These are phyloP conservation scores for Epinotia brunnichana DNA, from an alignment of 2,888 invertebrate species.

Conservation along the genomic window DNA sequence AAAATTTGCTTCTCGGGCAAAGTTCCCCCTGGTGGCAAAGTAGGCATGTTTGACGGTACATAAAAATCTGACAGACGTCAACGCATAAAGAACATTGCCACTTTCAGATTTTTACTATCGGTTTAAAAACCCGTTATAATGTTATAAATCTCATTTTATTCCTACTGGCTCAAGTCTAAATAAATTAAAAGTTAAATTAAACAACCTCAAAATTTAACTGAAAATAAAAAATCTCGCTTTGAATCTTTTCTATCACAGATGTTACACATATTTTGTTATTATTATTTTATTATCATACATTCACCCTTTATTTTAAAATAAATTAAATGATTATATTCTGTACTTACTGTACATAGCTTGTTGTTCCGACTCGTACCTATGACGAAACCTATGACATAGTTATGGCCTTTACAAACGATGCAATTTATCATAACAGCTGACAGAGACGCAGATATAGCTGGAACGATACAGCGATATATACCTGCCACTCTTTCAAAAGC, in stretches of 20 bases:
- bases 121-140: slow-evolving; percentile 13
- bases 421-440: no score
- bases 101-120: background rate
- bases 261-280: slow-evolving; percentile 38
- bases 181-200: slow-evolving; percentile 21
- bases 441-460: no score
- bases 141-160: slow-evolving; percentile 25
- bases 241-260: slow-evolving; percentile 43
- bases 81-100: background rate
- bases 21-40: no score
- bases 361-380: background rate
- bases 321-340: slow-evolving; percentile 4
- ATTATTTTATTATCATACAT: slow-evolving; percentile 38
- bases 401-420: no score
- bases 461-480: no score
- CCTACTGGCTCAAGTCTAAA: slow-evolving; percentile 24
- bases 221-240: slow-evolving; percentile 32
- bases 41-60: no score
- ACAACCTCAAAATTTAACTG: slow-evolving; percentile 25
- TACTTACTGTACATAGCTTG: background rate
- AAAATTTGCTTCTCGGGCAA: no score
- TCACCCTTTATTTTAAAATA: slow-evolving; percentile 29
- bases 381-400: no score
- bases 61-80: background rate
- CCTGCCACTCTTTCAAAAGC: no score